Evolutionary conservation across 2,797 vertebrate species (phyloP), one percentile per base, ranked within the genome.

Genomic region (Acipenser transmontanus): DNA sequence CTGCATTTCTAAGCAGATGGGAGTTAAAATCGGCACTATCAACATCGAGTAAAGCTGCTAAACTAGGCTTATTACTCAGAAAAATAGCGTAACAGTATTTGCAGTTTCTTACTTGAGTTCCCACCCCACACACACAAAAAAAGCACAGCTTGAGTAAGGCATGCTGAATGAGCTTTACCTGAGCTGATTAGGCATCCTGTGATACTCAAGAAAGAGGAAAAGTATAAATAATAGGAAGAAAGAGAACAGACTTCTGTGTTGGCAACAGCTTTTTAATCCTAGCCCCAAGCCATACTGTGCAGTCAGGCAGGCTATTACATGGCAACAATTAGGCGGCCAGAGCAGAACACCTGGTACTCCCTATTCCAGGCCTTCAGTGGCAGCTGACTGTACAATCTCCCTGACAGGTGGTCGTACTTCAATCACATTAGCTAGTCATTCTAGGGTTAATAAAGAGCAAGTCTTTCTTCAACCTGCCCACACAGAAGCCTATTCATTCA

Each of bases 361-460:
- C 81, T 79, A 84, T 89, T 86, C 88, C 80, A 67, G 81, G 85
- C 88, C 91, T 90, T 90, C 88, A 90, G 84, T 85, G 82, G 92
- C 94, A 95, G 93, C 93, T 94, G 91, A 95, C 84, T 85, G 85
- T 83, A 86, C 90, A 89, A 91, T 89, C 87, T 85, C 88, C 84
- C 86, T 91, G 91, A 93, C 93, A 95, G 95, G 93, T 96, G 94
- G 93, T 85, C 84, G 83, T 80, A 84, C 93, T 93, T 95, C 93
- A 95, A 88, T 93, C 82, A 91, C 91, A 92, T 89, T 90, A 91
- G 83, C 89, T 87, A 92, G 92, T 87, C 90, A 91, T 82, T 92
- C 87, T 80, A 91, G 91, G 93, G 94, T 94, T 93, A 94, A 95
- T 90, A 86, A 92, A 91, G 84, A 90, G 85, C 82, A 85, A 73